phyloP scores from a whole-genome alignment of 2,888 invertebrate species.

The Malachius bipustulatus region DNA sequence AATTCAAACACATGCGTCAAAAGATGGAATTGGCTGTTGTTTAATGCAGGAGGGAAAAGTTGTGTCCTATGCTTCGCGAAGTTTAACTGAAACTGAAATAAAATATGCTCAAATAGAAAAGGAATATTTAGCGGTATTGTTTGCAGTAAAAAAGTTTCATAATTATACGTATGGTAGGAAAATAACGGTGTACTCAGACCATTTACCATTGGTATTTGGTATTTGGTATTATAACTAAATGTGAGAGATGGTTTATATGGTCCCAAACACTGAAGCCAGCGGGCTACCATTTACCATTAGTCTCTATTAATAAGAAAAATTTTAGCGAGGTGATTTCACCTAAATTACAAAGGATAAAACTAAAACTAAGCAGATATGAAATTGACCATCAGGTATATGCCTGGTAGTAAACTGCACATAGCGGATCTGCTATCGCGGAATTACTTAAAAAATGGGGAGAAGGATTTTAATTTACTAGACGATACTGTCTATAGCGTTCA shows the following conservation, averaged over 20 bases:
- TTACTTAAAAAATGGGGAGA: slow-evolving; percentile 10
- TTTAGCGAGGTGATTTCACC: slow-evolving; percentile 8
- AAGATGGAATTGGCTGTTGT: slow-evolving; percentile 15
- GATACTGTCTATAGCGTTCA: slow-evolving; percentile 11
- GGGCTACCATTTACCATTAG: slow-evolving; percentile 27
- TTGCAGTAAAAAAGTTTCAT: slow-evolving; percentile 23
- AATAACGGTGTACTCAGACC: slow-evolving; percentile 21
- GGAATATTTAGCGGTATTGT: slow-evolving; percentile 26
- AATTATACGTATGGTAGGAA: slow-evolving; percentile 24
- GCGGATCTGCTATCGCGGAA: slow-evolving; percentile 14
- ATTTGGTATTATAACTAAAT: too few relatives aligned
- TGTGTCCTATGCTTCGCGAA: slow-evolving; percentile 15
- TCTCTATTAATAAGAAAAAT: slow-evolving; percentile 19
- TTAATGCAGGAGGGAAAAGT: slow-evolving; percentile 17
- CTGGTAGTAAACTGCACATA: slow-evolving; percentile 19
- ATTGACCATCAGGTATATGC: slow-evolving; percentile 15
- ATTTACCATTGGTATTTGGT: slow-evolving; percentile 27
- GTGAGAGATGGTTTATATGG: too few relatives aligned
- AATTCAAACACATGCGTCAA: slow-evolving; percentile 17
- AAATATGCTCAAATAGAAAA: slow-evolving; percentile 29
- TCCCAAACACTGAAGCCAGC: too few relatives aligned
- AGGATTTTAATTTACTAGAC: slow-evolving; percentile 11
- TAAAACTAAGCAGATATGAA: slow-evolving; percentile 17
- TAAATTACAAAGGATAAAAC: slow-evolving; percentile 18
- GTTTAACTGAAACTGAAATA: slow-evolving; percentile 15